Evolutionary conservation across 2,797 vertebrate genomes (phyloP).

Genomic region (Uromys caudimaculatus): DNA sequence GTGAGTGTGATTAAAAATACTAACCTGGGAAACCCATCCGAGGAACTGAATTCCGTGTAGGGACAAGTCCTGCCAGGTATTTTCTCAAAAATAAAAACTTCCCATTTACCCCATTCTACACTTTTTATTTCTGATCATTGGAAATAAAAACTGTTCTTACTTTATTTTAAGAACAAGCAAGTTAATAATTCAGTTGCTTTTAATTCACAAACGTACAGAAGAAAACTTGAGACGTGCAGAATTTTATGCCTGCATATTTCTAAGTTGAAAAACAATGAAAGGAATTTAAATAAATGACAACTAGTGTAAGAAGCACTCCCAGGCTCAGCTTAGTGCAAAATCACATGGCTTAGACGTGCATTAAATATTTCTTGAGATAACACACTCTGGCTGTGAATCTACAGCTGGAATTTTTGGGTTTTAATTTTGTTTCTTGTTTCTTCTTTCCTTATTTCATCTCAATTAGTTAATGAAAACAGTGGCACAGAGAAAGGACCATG

Average conservation of each 20-base stretch:
- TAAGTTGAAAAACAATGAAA: slow-evolving; percentile 66
- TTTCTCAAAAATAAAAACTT: neutral
- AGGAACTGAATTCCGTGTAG: neutral
- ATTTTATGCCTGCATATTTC: slow-evolving; percentile 67
- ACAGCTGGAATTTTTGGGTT: neutral
- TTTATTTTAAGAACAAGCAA: slow-evolving; percentile 23
- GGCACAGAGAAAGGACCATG: neutral
- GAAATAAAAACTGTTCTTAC: slow-evolving; percentile 1
- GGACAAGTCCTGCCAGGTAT: neutral
- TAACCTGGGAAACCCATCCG: neutral
- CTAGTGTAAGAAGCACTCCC: slow-evolving; percentile 56
- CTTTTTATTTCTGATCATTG: neutral
- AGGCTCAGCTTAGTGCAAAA: slow-evolving; percentile 54
- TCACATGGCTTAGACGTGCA: slow-evolving; percentile 19
- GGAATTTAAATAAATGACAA: slow-evolving; percentile 74
- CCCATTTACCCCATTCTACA: neutral
- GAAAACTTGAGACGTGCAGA: slow-evolving; percentile 47
- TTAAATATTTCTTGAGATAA: slow-evolving; percentile 54
- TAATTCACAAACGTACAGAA: slow-evolving; percentile 56
- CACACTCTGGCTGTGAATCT: slow-evolving; percentile 37
- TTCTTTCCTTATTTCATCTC: slow-evolving; percentile 44
- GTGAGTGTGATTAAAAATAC: neutral
- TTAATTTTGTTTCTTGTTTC: neutral
- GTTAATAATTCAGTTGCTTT: slow-evolving; percentile 66
- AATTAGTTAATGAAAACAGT: slow-evolving; percentile 26